Evolutionary conservation across 2,113 vertebrate genomes (phyloP), one percentile per base, ranked within the genome.

Genomic region (Vulpes ferrilata): DNA sequence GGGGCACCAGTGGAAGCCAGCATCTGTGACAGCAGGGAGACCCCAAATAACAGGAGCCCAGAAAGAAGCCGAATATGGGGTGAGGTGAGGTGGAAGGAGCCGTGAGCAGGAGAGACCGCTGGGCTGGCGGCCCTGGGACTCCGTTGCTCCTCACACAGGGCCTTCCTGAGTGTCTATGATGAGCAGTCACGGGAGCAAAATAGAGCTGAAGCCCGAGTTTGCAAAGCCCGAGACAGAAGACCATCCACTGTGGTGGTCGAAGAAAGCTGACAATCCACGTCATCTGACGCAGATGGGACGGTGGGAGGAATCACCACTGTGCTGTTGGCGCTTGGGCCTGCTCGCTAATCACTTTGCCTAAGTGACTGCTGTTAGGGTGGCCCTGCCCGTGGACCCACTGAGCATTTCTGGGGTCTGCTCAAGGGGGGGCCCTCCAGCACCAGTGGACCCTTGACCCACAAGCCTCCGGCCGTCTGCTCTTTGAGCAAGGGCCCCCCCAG

Each of bases 261-360:
- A 95, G 95, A 74, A 83, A 90, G 90, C 74, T 79, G 43, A 73
- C 67, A 69, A 79, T 80, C 96, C 38, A 23, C 94, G 83, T 92
- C 90, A 62, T 62, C 90, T 71, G 83, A 87, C 94, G 81, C 64
- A 25, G 15, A 16, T 11, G 4, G 62, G 67, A 74, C n/a, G 87
- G 89, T 23, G 48, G 88, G 92, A 90, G 76, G 95, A 78, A 20
- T 81, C 88, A 43, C 88, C 62, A 30, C 90, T 0, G 38, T 20
- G 76, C 69, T n/a, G 43, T 22, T 88, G 80, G 88, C 94, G 55
- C 87, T 84, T 13, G 48, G 90, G 76, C 76, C 93, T 94, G 69
- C 96, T 69, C 71, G 84, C 48, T 88, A 65, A 94, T 88, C 94
- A 60, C 51, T 93, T 88, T 92, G 43, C 93, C 88, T 93, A 84